Evolutionary conservation across 2,797 vertebrate species (phyloP).

Genomic region (Anomalospiza imberbis): DNA sequence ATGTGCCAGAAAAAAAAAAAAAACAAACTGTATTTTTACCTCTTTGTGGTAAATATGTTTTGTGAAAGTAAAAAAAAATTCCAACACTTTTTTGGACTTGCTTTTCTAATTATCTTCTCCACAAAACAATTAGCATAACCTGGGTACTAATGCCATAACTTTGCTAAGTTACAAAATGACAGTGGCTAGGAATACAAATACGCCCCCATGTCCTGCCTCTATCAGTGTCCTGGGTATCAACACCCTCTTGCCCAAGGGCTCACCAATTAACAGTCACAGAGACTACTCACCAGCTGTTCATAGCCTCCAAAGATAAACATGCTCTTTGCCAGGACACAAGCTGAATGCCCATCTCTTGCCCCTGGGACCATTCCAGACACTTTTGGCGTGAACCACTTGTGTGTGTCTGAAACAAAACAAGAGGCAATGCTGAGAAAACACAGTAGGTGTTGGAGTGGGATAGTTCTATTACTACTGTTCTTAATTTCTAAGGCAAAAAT

Average conservation of each 20-base stretch:
- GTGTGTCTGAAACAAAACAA: constrained; percentile 79
- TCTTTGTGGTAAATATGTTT: background rate
- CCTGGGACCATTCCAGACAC: constrained; percentile 91
- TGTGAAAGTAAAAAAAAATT: background rate
- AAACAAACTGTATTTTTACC: background rate
- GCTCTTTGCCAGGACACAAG: constrained; percentile 89
- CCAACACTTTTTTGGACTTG: background rate
- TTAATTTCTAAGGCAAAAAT: background rate
- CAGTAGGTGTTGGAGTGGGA: background rate
- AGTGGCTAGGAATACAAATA: background rate
- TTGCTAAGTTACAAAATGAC: background rate
- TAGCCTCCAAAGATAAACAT: constrained; percentile 99
- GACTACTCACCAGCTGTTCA: constrained; percentile 90
- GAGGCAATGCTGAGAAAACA: background rate
- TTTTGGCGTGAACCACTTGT: constrained; percentile 93
- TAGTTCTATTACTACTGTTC: background rate
- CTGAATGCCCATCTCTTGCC: constrained; percentile 94
- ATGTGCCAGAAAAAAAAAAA: background rate
- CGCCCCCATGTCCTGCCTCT: background rate
- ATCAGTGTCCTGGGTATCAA: background rate
- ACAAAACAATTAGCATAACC: background rate
- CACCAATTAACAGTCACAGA: background rate
- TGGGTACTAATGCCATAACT: background rate
- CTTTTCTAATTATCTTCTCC: background rate
- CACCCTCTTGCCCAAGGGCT: background rate